These are phyloP conservation scores for Hypomecis atomaria DNA, from an alignment of 2,888 invertebrate species.

Conservation along the genomic window DNA sequence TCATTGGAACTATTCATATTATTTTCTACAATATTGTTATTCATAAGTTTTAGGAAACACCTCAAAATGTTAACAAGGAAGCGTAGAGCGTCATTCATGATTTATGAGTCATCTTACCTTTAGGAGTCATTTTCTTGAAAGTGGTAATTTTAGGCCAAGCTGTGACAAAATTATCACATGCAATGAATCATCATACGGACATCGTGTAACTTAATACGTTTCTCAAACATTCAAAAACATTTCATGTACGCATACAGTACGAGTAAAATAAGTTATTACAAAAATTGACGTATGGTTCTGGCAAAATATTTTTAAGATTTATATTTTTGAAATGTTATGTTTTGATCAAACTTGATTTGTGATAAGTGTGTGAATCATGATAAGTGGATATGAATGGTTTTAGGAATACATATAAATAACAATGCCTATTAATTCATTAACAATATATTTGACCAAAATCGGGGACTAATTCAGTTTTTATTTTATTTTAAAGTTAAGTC, in stretches of 20 bases:
- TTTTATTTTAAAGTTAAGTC: constrained; percentile 11
- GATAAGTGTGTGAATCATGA: too few species aligned
- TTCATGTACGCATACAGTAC: too few species aligned
- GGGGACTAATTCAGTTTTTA: background rate
- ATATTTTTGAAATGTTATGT: too few species aligned
- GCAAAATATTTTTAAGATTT: too few species aligned
- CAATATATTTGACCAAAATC: background rate
- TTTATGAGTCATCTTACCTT: constrained; percentile 16
- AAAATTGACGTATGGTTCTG: too few species aligned
- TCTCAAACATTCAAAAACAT: too few species aligned
- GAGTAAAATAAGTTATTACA: too few species aligned
- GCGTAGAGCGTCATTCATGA: constrained; percentile 12
- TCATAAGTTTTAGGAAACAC: constrained; percentile 16
- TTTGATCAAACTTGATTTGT: too few species aligned
- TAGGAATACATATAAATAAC: too few species aligned
- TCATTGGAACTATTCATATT: background rate
- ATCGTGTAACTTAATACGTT: background rate
- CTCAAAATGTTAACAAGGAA: constrained; percentile 11
- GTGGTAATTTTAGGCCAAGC: constrained; percentile 4
- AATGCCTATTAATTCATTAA: too few species aligned
- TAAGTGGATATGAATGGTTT: too few species aligned
- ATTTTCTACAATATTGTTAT: background rate
- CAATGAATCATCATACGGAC: background rate
- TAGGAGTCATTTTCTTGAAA: constrained; percentile 19
- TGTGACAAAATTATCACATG: constrained; percentile 6